Evolutionary conservation across 2,797 vertebrate genomes (phyloP), one percentile per base, ranked within the genome.

Genomic region (Xiphorhynchus erythropygius): DNA sequence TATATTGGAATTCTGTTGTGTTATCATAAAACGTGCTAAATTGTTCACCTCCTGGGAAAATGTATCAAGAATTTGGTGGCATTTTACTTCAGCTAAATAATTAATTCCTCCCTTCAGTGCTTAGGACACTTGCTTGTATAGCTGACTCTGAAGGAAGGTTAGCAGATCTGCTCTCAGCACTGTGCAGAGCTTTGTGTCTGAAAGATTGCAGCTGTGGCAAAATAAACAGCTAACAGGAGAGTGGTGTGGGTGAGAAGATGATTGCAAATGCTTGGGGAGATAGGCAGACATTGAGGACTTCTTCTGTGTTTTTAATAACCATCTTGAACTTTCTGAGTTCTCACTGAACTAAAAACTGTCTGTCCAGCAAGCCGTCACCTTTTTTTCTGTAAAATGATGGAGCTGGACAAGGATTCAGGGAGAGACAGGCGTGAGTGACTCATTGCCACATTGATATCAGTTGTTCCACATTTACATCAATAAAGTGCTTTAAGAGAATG

Each of bases 1-100:
- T 70, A 76, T 44, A 24, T 23, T 46, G 44, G 49, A 89, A 68
- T 89, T 89, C 70, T 2, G 0, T 46, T 85, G 18, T 74, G 46
- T 79, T 93, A 32, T 74, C 24, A 44, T 63, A 28, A 76, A 82
- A 87, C 42, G 33, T 59, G 37, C 33, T 81, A 30, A 89, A 78
- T 81, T 78, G n/a, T 82, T 77, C 12, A 4, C 33, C 63, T 85
- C 49, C 60, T 33, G 30, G 55, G 82, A 88, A 95, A 78, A 85
- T 4, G 10, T 57, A 59, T 89, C 65, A 62, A 70, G 64, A 78
- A 76, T 94, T 94, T 53, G 68, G 17, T 91, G 60, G 37, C 49
- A 28, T 89, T 93, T 93, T 85, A 81, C 50, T 23, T 91, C 49
- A 56, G 11, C 37, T 84, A 30, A 94, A 50, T 88, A 86, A 87